Evolutionary conservation across 2,797 vertebrate species (phyloP), one percentile per base, ranked within the genome.

Genomic region (Semaprochilodus insignis): DNA sequence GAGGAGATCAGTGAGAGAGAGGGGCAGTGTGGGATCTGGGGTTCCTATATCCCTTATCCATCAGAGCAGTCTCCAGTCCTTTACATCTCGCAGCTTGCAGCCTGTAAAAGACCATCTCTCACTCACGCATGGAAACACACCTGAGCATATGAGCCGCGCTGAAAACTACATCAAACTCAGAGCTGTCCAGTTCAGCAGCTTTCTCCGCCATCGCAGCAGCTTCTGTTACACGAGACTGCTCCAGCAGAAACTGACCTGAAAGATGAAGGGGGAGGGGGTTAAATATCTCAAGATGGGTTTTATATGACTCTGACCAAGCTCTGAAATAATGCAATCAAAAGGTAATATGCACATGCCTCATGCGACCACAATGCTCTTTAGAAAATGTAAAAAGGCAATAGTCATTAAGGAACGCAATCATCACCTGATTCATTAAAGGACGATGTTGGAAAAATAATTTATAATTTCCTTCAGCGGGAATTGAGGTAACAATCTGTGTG

Each of bases 101-200:
- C 76, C 11, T 31, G 19, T 31, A n/a, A 25, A 23, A 25, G 55
- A 40, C 48, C 4, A 15, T 40, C 27, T 34, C 34, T 34, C 21
- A 34, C 25, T 19, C 27, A 36, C 55, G 54, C 79, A 4, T 48
- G 31, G 31, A 90, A 83, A 78, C 93, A 77, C 80, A 99, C 98
- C 98, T 96, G 90, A 99, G 97, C 97, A 99, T 99, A 88, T 99
- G 98, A 31, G 98, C 98, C 48, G 98, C 97, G 13, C 97, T 99
- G 94, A 99, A 99, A 85, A 99, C 97, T 83, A 99, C 96, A n/a
- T 99, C 98, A 77, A 99, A 99, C 88, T 99, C 98, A 0, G 84
- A 93, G 86, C 92, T 93, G 91, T 99, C 98, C 67, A 98, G 89
- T 85, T 97, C 95, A 1, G 97, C 97, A 0, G 98, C 97, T 86